Percentiles rank a stretch among this genome's conserved stretches.
Conservation (phyloP, 2,888 invertebrate genomes). For the Cancer borealis region DNA sequence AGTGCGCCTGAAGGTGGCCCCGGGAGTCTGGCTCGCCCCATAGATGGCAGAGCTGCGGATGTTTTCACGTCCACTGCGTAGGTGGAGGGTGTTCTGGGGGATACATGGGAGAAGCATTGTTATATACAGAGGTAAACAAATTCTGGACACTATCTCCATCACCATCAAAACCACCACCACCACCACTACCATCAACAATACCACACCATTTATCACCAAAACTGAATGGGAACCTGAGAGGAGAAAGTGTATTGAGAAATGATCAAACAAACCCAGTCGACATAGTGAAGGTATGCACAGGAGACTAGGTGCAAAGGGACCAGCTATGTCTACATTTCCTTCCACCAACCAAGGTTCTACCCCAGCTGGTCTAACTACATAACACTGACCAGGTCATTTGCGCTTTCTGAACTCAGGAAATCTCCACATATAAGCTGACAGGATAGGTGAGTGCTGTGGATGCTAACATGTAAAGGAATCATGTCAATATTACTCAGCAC, state of each 20-base stretch:
- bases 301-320: background rate
- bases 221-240: background rate
- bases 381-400: background rate
- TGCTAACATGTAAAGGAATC: background rate
- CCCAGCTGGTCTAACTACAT: background rate
- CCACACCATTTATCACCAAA: background rate
- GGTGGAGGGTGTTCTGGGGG: conserved; percentile 61
- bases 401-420: background rate
- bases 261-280: background rate
- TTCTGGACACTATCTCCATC: background rate
- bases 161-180: background rate
- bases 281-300: background rate
- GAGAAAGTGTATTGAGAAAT: background rate
- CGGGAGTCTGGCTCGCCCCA: conserved; percentile 45
- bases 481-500: background rate
- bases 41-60: conserved; percentile 64
- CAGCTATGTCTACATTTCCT: background rate
- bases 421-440: background rate
- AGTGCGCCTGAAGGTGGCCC: background rate
- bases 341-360: conserved; percentile 11
- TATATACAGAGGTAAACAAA: background rate
- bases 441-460: background rate
- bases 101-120: background rate
- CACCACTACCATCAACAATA: background rate
- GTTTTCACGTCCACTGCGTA: conserved; percentile 59